Base-by-base conservation (phyloP, 2,888 invertebrate genomes). In the Eristalis intricaria region DNA sequence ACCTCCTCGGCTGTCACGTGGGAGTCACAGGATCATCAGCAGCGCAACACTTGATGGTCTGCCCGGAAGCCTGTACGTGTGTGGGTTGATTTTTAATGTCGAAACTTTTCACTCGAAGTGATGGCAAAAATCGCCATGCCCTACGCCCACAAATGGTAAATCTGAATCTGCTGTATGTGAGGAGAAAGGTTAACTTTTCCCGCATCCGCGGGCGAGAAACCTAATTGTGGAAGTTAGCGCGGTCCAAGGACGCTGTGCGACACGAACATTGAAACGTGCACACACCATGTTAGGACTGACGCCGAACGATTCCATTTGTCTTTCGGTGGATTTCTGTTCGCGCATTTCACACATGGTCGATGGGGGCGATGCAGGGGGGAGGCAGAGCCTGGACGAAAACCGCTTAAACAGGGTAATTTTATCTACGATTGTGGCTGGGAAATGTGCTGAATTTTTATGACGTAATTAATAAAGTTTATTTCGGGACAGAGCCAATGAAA, bases 381-480 rank as follows among this genome's bases (percentile, higher is more conserved):
- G 71, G 35, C 11, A 11, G 35, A 11, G 35, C 11, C 68, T 19
- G 43, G 43, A 26, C 13, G 50, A 50, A 81, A 85, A 82, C 74
- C 76, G 85, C 77, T 86, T 82, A 70, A 86, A 78, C 73, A 70
- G 56, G 82, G 85, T 78, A 78, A 86, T 86, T 86, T 86, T 86
- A 78, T 86, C 85, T 86, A 82, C 74, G 82, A 86, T 82, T 78
- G 82, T 86, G 74, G 82, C 66, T 5, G 65, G 70, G 78, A 78
- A 82, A 74, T 85, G 85, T 74, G 77, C 78, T 86, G 85, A 82
- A 86, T 86, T 86, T 86, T 86, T 74, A 86, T 82, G 74, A 70
- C 69, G 82, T 82, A 78, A 86, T 86, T 86, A 86, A 82, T 86
- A 82, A 82, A 86, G 85, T 86, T 86, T 82, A 82, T 82, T 82